Base-by-base conservation (phyloP, 2,113 vertebrate genomes). In the Bufo bufo region DNA sequence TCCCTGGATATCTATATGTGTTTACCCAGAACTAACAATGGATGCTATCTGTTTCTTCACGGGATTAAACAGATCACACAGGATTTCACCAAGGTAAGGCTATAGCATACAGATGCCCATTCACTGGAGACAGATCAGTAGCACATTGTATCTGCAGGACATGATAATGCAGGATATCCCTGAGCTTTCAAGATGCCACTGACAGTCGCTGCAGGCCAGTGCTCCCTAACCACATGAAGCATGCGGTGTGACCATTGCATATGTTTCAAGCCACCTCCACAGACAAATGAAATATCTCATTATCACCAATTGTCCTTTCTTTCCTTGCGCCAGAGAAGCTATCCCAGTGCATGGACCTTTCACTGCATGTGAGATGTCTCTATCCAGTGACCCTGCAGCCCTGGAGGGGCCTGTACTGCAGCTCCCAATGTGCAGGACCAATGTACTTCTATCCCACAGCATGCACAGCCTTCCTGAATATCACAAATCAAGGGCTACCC, bases 61-160 rank as follows among this genome's bases (percentile, higher is more conserved):
- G 43, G 87, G 72, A 84, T 89, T 84, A 89, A 49, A 50, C 87
- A 78, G 81, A 89, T 77, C 87, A 84, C 45, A 84, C 65, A 84
- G 72, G 87, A 84, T 84, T 69, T 84, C 61, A 59, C 56, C 14
- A 89, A 77, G 72, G 72, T 89, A 89, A 84, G 87, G 47, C 45
- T 74, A 56, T 12, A 52, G 43, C 33, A 69, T 47, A 56, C 11
- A 81, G 20, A 71, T 52, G 47, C 50, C 23, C 8, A 58, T 54
- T 50, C 77, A 63, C 45, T 49, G 45, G 71, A 23, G 87, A 45
- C 81, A 66, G 58, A 54, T 66, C 23, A 84, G 83, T 63, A 66
- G 14, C 45, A 77, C 59, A 11, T 52, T 77, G 43, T 43, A 8
- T 56, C 23, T 69, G 14, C 81, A 77, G 49, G 72, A 8, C 49